Evolutionary conservation across 2,888 invertebrate species (phyloP), one percentile per base, ranked within the genome.

Genomic region (Stenoptilia bipunctidactyla): DNA sequence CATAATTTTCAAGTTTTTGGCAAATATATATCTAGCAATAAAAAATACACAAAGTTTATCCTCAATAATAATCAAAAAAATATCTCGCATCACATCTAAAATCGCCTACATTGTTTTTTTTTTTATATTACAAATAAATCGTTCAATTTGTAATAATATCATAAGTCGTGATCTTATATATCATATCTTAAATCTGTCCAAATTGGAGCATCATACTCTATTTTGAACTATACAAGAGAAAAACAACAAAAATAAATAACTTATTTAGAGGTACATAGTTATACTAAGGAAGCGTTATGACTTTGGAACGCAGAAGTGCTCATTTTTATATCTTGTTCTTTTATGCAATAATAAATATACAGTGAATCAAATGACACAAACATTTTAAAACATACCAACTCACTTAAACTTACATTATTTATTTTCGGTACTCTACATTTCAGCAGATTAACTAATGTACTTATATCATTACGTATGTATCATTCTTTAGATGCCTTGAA

Each of bases 211-310:
- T 20, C 20, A 20, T 8, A 20, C n/a, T n/a, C n/a, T n/a, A n/a
- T n/a, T 20, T 8, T 20, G 4, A 20, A 20, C 20, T 20, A 20
- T 20, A 20, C 20, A 20, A 20, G 4, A 20, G 52, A 50, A 47
- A 48, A 53, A 51, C 50, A 53, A 49, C 54, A 53, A 53, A 54
- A 59, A 63, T 59, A 62, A 56, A 60, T 63, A 64, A 50, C 64
- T 66, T 12, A 30, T n/a, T 30, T n/a, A 2, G 30, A 62, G 48
- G 57, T 55, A 56, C 54, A 30, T 10, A 30, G 54, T 51, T 58
- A 50, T 51, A 57, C 61, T 69, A 68, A 58, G 70, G 72, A 71
- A 71, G 72, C 72, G 58, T 68, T 55, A 54, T 61, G 48, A 53
- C 46, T 48, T 61, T 65, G n/a, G 30, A 30, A 30, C 30, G 30